Conservation (phyloP, 2,888 invertebrate genomes). For the Eledone cirrhosa region DNA sequence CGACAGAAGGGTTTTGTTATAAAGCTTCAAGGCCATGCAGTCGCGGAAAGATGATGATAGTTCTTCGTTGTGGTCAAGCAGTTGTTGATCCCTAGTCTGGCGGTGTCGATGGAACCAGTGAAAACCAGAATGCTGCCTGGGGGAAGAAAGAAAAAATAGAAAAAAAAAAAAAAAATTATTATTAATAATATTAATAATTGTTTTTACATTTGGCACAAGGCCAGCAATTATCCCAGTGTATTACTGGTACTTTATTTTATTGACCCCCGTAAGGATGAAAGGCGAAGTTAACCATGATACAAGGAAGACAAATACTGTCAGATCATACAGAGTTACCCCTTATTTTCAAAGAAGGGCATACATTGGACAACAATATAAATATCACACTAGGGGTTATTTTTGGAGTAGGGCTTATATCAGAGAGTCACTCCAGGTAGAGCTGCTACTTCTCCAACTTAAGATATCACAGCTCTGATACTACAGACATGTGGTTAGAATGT, state of each 20-base stretch:
- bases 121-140: background rate
- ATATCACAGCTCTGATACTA: no score
- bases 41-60: background rate
- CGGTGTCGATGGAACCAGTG: background rate
- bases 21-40: conserved; percentile 29
- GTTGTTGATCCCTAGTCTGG: background rate
- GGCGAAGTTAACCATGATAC: no score
- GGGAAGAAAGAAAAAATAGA: background rate
- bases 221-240: no score
- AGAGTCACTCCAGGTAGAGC: no score
- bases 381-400: no score
- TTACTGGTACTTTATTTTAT: no score
- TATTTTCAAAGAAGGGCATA: background rate
- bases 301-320: background rate
- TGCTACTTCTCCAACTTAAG: no score
- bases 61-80: background rate
- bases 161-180: background rate
- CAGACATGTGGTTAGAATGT: no score
- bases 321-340: background rate
- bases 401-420: no score
- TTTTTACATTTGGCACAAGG: no score
- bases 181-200: background rate
- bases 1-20: conserved; percentile 38
- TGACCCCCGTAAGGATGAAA: no score
- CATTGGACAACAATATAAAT: no score